Percentiles rank a stretch among this genome's conserved stretches.
Conservation (phyloP, 92 coral and sea anemone species). For the Chrysogorgia sp. region DNA sequence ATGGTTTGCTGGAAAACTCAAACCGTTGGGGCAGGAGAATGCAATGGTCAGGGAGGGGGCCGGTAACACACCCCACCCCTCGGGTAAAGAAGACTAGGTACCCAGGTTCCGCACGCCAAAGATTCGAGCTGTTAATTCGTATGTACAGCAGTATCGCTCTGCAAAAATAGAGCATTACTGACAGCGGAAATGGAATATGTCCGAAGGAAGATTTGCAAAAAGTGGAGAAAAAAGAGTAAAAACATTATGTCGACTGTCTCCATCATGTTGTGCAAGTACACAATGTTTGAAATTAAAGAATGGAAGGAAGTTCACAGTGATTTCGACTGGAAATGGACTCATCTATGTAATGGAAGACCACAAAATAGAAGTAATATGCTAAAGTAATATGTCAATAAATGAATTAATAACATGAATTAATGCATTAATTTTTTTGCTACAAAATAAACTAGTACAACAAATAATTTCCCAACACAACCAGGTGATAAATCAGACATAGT, state of each 20-base stretch:
- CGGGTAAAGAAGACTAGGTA: no score
- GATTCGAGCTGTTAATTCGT: not conserved
- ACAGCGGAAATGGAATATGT: constrained; percentile 6
- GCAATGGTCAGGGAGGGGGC: no score
- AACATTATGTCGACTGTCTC: constrained; percentile 35
- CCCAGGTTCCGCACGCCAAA: not conserved
- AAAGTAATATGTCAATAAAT: not conserved
- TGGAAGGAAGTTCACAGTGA: not conserved
- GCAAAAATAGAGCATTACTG: not conserved
- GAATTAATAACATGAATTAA: no score
- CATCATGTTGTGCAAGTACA: constrained; percentile 5
- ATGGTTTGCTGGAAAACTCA: no score
- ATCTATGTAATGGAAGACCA: constrained; percentile 7
- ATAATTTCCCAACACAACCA: no score
- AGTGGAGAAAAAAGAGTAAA: constrained; percentile 6
- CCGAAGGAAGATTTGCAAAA: not conserved
- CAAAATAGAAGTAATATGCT: constrained; percentile 12
- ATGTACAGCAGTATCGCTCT: constrained; percentile 10
- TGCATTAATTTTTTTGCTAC: no score
- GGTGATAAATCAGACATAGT: no score
- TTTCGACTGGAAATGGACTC: constrained; percentile 15
- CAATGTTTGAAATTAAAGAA: not conserved
- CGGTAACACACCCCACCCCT: no score
- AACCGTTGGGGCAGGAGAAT: no score
- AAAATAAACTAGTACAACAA: no score